phyloP scores from a whole-genome alignment of 2,113 vertebrate genomes.

The Nanorana parkeri region DNA sequence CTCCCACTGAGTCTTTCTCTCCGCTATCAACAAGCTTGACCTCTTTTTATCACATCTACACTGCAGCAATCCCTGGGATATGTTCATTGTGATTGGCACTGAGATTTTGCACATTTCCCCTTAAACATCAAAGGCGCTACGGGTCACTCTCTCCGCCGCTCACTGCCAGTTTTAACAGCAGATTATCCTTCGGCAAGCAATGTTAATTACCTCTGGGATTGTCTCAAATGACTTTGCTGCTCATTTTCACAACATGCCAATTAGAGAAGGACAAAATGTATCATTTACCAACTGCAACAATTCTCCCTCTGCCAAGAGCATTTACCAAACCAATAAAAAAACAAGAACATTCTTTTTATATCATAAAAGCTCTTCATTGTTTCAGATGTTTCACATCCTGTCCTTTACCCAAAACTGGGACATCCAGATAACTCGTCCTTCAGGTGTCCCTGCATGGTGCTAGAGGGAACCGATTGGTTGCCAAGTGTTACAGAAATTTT shows the following conservation, averaged over 20 bases:
- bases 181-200: background rate
- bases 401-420: too few species aligned
- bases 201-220: background rate
- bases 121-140: background rate
- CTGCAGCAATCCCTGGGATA: background rate
- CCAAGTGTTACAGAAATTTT: too few species aligned
- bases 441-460: too few species aligned
- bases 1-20: too few species aligned
- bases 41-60: background rate
- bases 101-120: too few species aligned
- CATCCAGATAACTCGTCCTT: too few species aligned
- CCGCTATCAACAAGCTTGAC: too few species aligned
- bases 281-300: background rate
- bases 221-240: background rate
- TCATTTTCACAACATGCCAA: conserved; percentile 12
- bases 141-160: background rate
- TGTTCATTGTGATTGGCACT: too few species aligned
- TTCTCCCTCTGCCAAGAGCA: background rate
- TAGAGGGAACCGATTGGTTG: too few species aligned
- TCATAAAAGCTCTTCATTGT: background rate
- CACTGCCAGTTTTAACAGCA: background rate
- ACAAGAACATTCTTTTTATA: background rate
- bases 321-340: background rate
- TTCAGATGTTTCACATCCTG: background rate
- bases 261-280: background rate